Base-by-base conservation (phyloP, 2,113 vertebrate genomes). In the Sapajus apella region DNA sequence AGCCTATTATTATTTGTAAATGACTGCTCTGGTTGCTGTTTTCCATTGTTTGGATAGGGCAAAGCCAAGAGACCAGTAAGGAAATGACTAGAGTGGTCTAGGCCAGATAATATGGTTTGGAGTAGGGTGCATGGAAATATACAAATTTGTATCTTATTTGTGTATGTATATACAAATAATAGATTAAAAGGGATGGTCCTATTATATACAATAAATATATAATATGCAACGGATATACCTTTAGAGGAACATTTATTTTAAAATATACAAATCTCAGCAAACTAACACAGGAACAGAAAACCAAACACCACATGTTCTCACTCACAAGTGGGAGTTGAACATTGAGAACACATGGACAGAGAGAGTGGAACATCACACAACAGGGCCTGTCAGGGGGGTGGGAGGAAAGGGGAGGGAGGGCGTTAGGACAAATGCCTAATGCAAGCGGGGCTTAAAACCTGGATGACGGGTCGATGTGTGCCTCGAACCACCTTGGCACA, bases 31-130 rank as follows among this genome's bases (percentile, higher is more conserved):
- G 43, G 43, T 68, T 85, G 76, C 10, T 87, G 1, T 81, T 95
- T 94, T 90, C 91, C 70, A 82, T 90, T 94, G 47, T 95, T 91
- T 81, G 85, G 40, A 45, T 66, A 56, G 50, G n/a, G 37, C 35
- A 92, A 97, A 94, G 66, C 47, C 82, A 76, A 32, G 89, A 75
- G 32, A 90, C 68, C 2, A 70, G 52, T 58, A 64, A 92, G 82
- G 55, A 94, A 81, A 68, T 88, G 68, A 75, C n/a, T 85, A 66
- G 64, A 76, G 37, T 80, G 37, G 77, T 76, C 55, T 84, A 77
- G 75, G 79, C 73, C 79, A 94, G 86, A 68, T 83, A 93, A 58
- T 47, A 43, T 93, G 32, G 61, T 56, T 73, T 77, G 52, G n/a
- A 95, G 30, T 47, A 8, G 23, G n/a, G 20, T 50, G 30, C 66